phyloP scores from a whole-genome alignment of 2,888 invertebrate species.

The Entomobrya proxima region DNA sequence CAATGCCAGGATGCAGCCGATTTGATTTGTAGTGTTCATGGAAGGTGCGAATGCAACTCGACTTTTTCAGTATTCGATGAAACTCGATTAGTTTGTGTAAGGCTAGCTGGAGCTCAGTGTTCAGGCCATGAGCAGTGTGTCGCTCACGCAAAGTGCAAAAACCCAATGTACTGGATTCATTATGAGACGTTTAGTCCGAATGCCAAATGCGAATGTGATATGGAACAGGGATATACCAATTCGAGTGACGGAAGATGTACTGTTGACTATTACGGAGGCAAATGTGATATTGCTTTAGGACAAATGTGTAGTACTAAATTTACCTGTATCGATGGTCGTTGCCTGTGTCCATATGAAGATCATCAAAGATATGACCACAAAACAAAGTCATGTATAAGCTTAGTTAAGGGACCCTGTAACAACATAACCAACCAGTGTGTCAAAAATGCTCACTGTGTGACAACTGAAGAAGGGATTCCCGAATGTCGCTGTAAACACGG shows the following conservation, averaged over 20 bases:
- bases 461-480: conserved; percentile 31
- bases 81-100: conserved; percentile 15
- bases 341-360: conserved; percentile 50
- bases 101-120: conserved; percentile 25
- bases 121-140: conserved; percentile 27
- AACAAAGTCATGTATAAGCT: conserved; percentile 11
- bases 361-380: conserved; percentile 46
- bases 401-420: conserved; percentile 51
- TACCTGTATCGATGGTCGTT: conserved; percentile 35
- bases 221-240: conserved; percentile 36
- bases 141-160: conserved; percentile 32
- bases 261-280: conserved; percentile 51
- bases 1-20: conserved; percentile 49
- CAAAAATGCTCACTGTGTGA: conserved; percentile 42
- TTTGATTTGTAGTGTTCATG: conserved; percentile 36
- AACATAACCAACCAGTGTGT: conserved; percentile 27
- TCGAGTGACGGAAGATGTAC: conserved; percentile 26
- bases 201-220: conserved; percentile 44
- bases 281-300: conserved; percentile 25
- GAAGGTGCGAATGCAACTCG: conserved; percentile 35
- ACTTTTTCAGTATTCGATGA: conserved; percentile 41
- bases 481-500: conserved; percentile 49
- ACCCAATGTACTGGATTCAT: conserved; percentile 52
- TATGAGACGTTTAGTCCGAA: conserved; percentile 43
- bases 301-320: conserved; percentile 29